Evolutionary conservation across 2,113 vertebrate species (phyloP), one percentile per base, ranked within the genome.

Genomic region (Percina caprodes): DNA sequence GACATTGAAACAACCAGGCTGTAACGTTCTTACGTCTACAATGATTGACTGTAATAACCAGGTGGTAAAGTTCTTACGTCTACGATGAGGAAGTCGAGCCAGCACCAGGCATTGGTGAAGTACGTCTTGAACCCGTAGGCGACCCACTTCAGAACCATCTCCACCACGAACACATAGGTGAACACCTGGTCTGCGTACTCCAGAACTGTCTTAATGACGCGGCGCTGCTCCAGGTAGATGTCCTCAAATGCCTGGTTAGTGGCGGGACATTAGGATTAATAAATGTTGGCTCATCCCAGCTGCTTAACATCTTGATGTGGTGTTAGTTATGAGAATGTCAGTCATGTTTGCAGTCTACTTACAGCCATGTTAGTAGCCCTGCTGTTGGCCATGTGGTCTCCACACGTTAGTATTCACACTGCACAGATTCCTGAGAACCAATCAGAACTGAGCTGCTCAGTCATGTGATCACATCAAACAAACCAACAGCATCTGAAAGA

Each of bases 41-140:
- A 99, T 98, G 78, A 99, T 30, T 39, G 39, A 39, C 39, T 39
- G 39, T 10, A 39, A 39, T 2, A 39, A 39, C 9, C 9, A 39
- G 39, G 39, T 39, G 9, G 39, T 10, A 39, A 39, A 39, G 7
- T 59, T 74, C 98, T 93, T 91, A 99, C 97, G 0, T 98, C 97
- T 1, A 99, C 97, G 0, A 99, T 98, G 78, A 99, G 96, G 91
- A 99, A 99, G 90, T 99, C 98, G 0, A 99, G 95, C 97, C 98
- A 99, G 93, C 98, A 99, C 98, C 98, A 99, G 0, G 97, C 97
- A 0, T 98, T 98, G 83, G 97, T 99, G 94, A 99, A 99, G 83
- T 99, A 99, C 6, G 96, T 95, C 86, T 97, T 97, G 93, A 97
- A 99, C 66, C 98, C 98, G 0, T 98, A 99, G 3, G 98, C 98